phyloP scores from a whole-genome alignment of 1,140 invertebrate species.

The Atta colombica region DNA sequence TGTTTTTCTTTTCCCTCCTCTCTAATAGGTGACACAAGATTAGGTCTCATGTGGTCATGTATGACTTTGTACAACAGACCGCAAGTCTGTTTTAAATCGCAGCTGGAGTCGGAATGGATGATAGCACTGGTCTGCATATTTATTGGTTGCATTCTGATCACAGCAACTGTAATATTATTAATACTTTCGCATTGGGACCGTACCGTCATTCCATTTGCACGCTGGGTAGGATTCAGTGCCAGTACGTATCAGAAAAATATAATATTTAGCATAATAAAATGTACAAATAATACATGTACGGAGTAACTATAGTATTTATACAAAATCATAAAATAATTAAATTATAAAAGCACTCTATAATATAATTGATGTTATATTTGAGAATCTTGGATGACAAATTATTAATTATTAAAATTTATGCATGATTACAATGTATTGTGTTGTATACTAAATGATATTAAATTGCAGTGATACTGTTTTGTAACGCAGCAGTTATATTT shows the following conservation, averaged over 20 bases:
- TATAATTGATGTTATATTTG: neutral
- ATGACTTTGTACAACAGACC: conserved; percentile 96
- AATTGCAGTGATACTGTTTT: conserved; percentile 96
- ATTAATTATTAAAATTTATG: neutral
- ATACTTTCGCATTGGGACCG: conserved; percentile 96
- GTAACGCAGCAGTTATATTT: conserved; percentile 97
- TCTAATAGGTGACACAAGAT: conserved; percentile 92
- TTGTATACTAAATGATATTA: conserved; percentile 27
- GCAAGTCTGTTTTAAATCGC: conserved; percentile 95
- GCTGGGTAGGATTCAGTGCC: conserved; percentile 98
- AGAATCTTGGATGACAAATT: neutral
- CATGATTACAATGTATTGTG: conserved; percentile 18
- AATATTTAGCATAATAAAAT: neutral
- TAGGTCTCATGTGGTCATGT: conserved; percentile 97
- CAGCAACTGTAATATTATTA: conserved; percentile 95
- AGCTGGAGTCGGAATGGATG: conserved; percentile 96
- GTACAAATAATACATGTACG: neutral
- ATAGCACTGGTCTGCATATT: conserved; percentile 96
- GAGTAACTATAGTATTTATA: neutral
- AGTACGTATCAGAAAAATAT: conserved; percentile 89
- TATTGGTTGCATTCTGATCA: conserved; percentile 96
- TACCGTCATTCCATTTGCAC: conserved; percentile 95
- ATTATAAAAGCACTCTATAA: neutral
- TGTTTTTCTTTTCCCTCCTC: conserved; percentile 55
- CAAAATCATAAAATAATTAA: neutral